Conservation (phyloP, 1,140 invertebrate species). For the Periplaneta americana region DNA sequence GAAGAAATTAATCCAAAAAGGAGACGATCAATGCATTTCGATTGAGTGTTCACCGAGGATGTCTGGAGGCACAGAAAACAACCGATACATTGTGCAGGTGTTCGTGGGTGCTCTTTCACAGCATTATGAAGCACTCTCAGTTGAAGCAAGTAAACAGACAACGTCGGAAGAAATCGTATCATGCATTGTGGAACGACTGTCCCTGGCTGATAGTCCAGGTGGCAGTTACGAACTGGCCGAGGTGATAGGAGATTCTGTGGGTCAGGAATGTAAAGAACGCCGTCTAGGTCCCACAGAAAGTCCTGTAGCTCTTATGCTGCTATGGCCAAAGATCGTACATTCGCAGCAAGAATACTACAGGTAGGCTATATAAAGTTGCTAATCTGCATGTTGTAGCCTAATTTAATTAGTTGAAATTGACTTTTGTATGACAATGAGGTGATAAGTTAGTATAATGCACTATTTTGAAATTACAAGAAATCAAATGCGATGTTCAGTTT, state of each 20-base stretch:
- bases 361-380: slow-evolving; percentile 35
- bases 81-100: slow-evolving; percentile 61
- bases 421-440: too few species aligned
- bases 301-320: slow-evolving; percentile 85
- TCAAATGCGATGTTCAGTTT: too few species aligned
- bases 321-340: slow-evolving; percentile 76
- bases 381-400: too few species aligned
- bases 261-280: slow-evolving; percentile 88
- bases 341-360: slow-evolving; percentile 48
- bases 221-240: slow-evolving; percentile 84
- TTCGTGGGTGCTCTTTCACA: slow-evolving; percentile 84
- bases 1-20: not conserved
- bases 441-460: too few species aligned
- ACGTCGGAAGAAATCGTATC: slow-evolving; percentile 83
- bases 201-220: slow-evolving; percentile 55
- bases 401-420: not conserved
- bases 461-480: too few species aligned
- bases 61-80: slow-evolving; percentile 25
- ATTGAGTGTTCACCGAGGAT: not conserved
- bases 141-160: slow-evolving; percentile 89
- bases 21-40: not conserved
- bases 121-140: slow-evolving; percentile 84
- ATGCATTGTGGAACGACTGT: slow-evolving; percentile 75
- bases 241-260: slow-evolving; percentile 73
- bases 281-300: slow-evolving; percentile 78